phyloP scores from a whole-genome alignment of 2,797 vertebrate genomes.

The Rhinella marina region DNA sequence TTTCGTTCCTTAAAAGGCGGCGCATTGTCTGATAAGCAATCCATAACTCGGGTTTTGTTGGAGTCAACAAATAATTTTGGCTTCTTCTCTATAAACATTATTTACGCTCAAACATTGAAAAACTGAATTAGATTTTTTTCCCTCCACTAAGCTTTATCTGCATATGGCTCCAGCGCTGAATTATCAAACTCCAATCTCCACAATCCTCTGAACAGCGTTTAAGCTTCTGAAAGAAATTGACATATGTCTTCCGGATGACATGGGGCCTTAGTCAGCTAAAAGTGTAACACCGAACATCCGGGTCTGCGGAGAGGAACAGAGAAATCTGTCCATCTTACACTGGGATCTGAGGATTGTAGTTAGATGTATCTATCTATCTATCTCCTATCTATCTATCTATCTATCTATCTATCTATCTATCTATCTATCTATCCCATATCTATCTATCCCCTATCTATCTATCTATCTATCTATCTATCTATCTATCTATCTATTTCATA shows the following conservation, averaged over 20 bases:
- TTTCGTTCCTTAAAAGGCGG: conserved; percentile 65
- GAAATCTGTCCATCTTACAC: background rate
- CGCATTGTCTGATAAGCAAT: conserved; percentile 67
- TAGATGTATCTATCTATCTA: background rate
- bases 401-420: conserved; percentile 13
- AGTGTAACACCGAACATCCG: background rate
- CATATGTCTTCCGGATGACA: background rate
- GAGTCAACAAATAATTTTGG: conserved; percentile 64
- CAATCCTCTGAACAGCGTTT: background rate
- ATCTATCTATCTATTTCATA: background rate
- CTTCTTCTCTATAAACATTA: conserved; percentile 56
- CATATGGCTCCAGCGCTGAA: conserved; percentile 51
- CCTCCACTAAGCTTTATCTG: conserved; percentile 47
- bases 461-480: background rate
- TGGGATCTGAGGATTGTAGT: background rate
- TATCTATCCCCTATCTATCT: background rate
- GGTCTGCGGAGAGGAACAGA: background rate
- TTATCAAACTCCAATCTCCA: conserved; percentile 57
- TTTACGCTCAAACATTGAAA: conserved; percentile 60
- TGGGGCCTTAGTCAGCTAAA: background rate
- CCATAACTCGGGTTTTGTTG: conserved; percentile 65
- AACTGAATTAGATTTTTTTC: conserved; percentile 22
- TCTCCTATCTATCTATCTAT: background rate
- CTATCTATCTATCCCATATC: conserved; percentile 11
- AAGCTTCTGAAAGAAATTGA: conserved; percentile 55